Evolutionary conservation across 37 sponge, comb jelly and placozoan genomes (phyloP).

Genomic region (Mnemiopsis leidyi): DNA sequence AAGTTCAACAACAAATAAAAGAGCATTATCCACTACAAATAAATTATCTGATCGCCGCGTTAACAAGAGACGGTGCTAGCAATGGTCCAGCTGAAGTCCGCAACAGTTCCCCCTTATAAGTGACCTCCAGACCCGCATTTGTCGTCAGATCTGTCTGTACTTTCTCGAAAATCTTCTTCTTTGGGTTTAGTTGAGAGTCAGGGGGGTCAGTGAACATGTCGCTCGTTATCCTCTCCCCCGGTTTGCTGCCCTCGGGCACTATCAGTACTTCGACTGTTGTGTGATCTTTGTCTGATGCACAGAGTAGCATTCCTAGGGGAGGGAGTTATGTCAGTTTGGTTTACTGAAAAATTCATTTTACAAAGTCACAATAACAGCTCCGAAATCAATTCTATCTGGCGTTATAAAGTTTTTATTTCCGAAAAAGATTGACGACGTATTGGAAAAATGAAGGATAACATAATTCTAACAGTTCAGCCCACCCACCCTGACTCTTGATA

Average conservation of each 20-base stretch:
- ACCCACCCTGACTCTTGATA: constrained; percentile 62
- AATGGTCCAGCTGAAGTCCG: constrained; percentile 24
- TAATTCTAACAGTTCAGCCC: too few species aligned
- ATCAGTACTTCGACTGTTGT: constrained; percentile 76
- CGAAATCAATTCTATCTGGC: too few species aligned
- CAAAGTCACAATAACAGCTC: too few species aligned
- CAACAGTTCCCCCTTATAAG: constrained; percentile 31
- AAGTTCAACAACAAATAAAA: background rate
- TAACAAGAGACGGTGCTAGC: constrained; percentile 32
- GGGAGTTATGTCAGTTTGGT: background rate
- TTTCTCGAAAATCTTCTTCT: constrained; percentile 91
- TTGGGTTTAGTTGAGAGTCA: constrained; percentile 84
- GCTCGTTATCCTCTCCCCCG: constrained; percentile 71
- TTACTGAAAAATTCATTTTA: too few species aligned
- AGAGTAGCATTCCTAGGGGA: constrained; percentile 49
- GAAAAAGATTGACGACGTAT: too few species aligned
- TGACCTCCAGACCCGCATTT: background rate
- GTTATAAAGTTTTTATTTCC: too few species aligned
- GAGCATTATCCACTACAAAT: background rate
- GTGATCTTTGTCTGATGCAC: constrained; percentile 68
- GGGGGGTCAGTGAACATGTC: constrained; percentile 70
- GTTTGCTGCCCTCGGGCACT: constrained; percentile 73
- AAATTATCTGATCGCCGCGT: constrained; percentile 73
- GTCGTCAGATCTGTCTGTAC: constrained; percentile 74
- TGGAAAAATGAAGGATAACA: too few species aligned